Base-by-base conservation (phyloP, 1,140 invertebrate genomes). In the Orius insidiosus region DNA sequence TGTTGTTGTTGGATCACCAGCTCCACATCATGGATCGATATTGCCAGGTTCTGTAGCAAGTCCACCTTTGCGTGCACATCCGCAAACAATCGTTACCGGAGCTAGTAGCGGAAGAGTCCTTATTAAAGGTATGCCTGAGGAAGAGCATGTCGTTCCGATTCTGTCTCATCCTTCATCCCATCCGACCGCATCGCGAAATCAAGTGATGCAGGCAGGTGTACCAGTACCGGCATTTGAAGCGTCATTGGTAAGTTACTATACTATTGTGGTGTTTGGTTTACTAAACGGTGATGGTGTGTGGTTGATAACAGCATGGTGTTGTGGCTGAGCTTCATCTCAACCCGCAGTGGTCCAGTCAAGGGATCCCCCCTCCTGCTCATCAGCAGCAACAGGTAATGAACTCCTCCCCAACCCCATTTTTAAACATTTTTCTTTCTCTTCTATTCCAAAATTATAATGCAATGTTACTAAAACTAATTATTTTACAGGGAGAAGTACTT, bases 321-420 rank as follows among this genome's bases (percentile, higher is more conserved):
- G 60, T 62, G 48, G 59, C 60, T 11, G 60, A 62, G 48, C 49
- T 61, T 11, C 52, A 61, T 16, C 60, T 59, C 33, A 59, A 59
- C 47, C 58, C 58, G 6, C 58, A 57, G 43, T 56, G 50, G 50
- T 40, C 38, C 11, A 49, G 49, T 5, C 30, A 48, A 46, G 73
- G 76, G 66, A 80, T 76, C 64, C 78, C 80, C 54, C 79, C 78
- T 57, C 79, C 80, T 55, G 80, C 81, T 52, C 79, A 84, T 64
- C 78, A 79, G 69, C 76, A 77, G 63, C 75, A 76, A 62, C 76
- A 78, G 78, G 79, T 82, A 69, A 72, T 70, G n/a, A n/a, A n/a
- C 36, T 48, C 45, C 46, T 55, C 15, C 24, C 24, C 24, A 4
- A 24, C 24, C 24, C 19, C 19, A 18, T 48, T 19, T 53, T 4